These are phyloP conservation scores for Cuniculus paca DNA, from an alignment of 2,797 vertebrate species.

Conservation along the genomic window DNA sequence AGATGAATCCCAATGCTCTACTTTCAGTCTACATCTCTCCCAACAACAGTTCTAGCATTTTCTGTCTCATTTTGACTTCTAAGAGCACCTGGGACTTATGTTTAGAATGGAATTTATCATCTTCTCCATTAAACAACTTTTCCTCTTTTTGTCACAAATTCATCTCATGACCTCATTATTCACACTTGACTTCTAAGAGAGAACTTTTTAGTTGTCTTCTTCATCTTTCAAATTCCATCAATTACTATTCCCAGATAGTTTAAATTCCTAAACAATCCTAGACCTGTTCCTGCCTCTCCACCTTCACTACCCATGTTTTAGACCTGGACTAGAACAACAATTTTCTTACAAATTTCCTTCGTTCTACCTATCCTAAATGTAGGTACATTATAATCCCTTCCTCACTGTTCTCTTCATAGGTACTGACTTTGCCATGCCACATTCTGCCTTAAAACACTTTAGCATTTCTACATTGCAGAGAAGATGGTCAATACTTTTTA, in stretches of 20 bases:
- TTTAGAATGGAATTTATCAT: background rate
- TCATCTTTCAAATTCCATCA: background rate
- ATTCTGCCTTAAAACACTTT: background rate
- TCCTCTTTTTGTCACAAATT: background rate
- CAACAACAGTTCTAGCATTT: background rate
- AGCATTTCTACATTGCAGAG: background rate
- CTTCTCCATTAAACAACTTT: constrained; percentile 45
- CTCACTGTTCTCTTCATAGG: background rate
- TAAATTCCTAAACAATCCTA: background rate
- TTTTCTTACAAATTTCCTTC: constrained; percentile 14
- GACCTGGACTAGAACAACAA: background rate
- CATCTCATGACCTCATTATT: background rate
- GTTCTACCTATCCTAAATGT: background rate
- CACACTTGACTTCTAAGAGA: background rate
- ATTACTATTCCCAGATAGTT: background rate
- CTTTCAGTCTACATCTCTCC: background rate
- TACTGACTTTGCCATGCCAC: background rate
- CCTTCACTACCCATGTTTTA: background rate
- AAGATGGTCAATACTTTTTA: background rate
- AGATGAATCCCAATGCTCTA: background rate
- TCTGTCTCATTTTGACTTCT: background rate
- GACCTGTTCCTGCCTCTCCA: background rate
- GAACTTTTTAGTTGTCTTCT: background rate
- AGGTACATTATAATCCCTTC: background rate
- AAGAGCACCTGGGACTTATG: background rate